Evolutionary conservation across 2,888 invertebrate genomes (phyloP), one percentile per base, ranked within the genome.

Genomic region (Corbicula japonica): DNA sequence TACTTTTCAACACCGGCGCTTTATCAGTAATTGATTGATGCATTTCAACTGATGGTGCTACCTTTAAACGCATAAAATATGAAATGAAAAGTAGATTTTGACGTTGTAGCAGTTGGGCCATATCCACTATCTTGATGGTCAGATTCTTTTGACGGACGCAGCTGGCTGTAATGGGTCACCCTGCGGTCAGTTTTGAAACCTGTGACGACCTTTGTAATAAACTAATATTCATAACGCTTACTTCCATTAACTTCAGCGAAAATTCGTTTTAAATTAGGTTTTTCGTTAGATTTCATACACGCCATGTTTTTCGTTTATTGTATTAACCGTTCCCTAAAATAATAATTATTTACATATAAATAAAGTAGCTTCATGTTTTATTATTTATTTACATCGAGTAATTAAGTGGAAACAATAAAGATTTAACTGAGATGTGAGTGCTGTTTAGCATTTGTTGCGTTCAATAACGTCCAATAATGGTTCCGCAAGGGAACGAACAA

Each of bases 161-260:
- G 78, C 78, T 83, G 82, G 73, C 54, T 28, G 41, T 56, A 21
- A 41, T 70, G 60, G 82, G 82, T 83, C 82, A 83, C 61, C 35
- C 30, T 63, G 75, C 82, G 82, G 82, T 83, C 82, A 83, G 68
- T 73, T 58, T 38, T 60, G 65, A 70, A 56, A 56, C 60, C 61
- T 50, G 48, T 75, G 71, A 68, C 75, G 71, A 76, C 62, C 71
- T 50, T 72, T 76, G 80, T 76, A 75, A 76, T 80, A 79, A 79
- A 80, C 56, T 74, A 75, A 72, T 80, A 80, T 80, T 80, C 72
- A 80, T 80, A 80, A 80, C 70, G 75, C 72, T 63, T 58, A 35
- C 61, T 77, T 70, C 52, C 44, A 46, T 48, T 48, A 46, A 23
- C 34, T 56, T 69, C 60, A 50, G 54, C 44, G 58, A 69, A 72